A percentile compares a stretch with the other conserved stretches of the same genome.
phyloP scores from a whole-genome alignment of 2,888 invertebrate genomes.

The Polylopha cassiicola region DNA sequence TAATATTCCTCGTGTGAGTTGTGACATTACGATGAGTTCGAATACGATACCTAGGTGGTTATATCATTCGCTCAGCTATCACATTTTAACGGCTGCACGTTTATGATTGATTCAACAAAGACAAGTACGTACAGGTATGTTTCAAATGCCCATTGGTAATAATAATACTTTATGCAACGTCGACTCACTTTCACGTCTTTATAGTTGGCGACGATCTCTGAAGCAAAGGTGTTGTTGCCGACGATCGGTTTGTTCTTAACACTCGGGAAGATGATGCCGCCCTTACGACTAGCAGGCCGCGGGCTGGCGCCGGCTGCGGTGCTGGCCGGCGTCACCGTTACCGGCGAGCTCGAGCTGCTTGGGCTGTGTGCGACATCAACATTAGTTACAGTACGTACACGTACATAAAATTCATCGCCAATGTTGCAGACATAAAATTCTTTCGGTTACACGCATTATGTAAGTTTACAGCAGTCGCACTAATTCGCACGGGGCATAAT shows the following conservation, averaged over 20 bases:
- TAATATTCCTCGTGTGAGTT: constrained; percentile 23
- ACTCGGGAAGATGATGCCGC: constrained; percentile 92
- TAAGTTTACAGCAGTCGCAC: constrained; percentile 39
- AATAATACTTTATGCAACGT: constrained; percentile 22
- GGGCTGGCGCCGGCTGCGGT: constrained; percentile 50
- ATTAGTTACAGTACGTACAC: constrained; percentile 52
- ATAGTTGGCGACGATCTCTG: constrained; percentile 84
- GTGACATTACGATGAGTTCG: constrained; percentile 10
- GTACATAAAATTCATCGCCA: constrained; percentile 24
- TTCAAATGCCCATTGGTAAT: constrained; percentile 11
- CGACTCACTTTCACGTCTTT: constrained; percentile 89
- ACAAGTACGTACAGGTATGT: constrained; percentile 30
- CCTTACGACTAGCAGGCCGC: constrained; percentile 79
- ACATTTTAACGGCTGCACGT: constrained; percentile 34
- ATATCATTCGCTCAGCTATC: constrained; percentile 34
- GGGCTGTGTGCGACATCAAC: constrained; percentile 62
- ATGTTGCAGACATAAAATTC: constrained; percentile 16
- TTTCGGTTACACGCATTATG: constrained; percentile 17
- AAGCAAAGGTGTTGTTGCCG: constrained; percentile 88
- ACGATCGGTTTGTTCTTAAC: constrained; percentile 93
- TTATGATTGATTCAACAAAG: constrained; percentile 31
- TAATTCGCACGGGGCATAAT: constrained; percentile 31
- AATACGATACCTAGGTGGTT: constrained; percentile 26
- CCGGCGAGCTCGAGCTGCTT: constrained; percentile 40
- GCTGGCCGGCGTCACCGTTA: constrained; percentile 53